These are phyloP conservation scores for Montipora cactus DNA, from an alignment of 64 coral and sea anemone species.

Conservation along the genomic window DNA sequence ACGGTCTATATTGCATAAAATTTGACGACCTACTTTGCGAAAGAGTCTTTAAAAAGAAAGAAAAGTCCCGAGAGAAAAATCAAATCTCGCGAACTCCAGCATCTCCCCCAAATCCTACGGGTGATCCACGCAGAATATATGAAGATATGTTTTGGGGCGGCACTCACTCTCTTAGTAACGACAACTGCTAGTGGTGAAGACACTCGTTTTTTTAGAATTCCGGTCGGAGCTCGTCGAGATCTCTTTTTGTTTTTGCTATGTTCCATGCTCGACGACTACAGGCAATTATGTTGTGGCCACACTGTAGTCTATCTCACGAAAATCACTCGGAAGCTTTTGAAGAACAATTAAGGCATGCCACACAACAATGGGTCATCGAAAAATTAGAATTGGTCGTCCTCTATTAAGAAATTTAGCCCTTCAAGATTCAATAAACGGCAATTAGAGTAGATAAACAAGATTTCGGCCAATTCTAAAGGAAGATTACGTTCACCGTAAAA, in stretches of 20 bases:
- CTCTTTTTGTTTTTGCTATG: conserved; percentile 1
- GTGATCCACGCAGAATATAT: too few relatives aligned
- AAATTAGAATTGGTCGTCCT: neutral
- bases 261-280: conserved; percentile 8
- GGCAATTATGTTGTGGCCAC: too few relatives aligned
- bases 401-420: neutral
- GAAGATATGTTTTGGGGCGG: too few relatives aligned
- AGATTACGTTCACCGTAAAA: neutral
- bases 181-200: neutral
- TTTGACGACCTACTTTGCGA: too few relatives aligned
- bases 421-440: conserved; percentile 16
- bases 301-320: too few relatives aligned
- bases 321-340: neutral
- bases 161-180: conserved; percentile 11
- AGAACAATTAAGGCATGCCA: neutral
- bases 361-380: neutral
- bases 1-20: too few relatives aligned
- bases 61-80: neutral
- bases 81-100: too few relatives aligned
- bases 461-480: conserved; percentile 1
- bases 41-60: neutral
- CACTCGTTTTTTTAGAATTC: conserved; percentile 17
- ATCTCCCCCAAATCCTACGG: too few relatives aligned
- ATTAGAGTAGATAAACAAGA: conserved; percentile 1
- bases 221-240: neutral